Base-by-base conservation (phyloP, 2,888 invertebrate species). In the Volucella inanis region DNA sequence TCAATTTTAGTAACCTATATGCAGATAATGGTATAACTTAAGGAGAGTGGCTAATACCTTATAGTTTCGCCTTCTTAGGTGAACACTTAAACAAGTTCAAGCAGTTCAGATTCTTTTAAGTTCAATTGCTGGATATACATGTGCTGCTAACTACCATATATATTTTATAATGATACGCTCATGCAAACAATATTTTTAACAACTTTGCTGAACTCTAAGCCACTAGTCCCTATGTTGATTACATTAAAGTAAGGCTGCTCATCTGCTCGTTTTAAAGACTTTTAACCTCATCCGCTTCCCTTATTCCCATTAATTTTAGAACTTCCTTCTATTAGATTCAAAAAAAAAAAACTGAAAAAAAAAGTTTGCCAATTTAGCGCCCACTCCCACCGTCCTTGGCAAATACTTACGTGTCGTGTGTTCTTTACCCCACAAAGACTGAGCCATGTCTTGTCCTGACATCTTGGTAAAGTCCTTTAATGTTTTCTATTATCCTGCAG, bases 401-500 rank as follows among this genome's bases (percentile, higher is more conserved):
- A n/a, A 38, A 50, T 50, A 8, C 55, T 6, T 6, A 64, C 54
- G 54, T 67, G 43, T 50, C 39, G 54, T 54, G 59, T 18, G n/a
- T 14, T 41, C 41, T 52, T 22, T 50, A 41, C n/a, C 49, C 50
- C 6, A 31, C 31, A 31, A 31, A 31, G 31, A 64, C 14, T 39
- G 8, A 31, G 15, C 38, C 47, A 45, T 61, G 52, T 50, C 61
- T 71, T 78, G 38, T 43, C 62, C 45, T 71, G 62, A 49, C 71
- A 64, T 71, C 62, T 71, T n/a, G 15, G 14, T 59, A 45, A 72
- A 65, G 65, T 52, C 52, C 78, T 78, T 71, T 79, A 79, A 72
- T 79, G 72, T 79, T 79, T 64, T 79, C 65, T 45, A 72, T 59
- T 72, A 79, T 59, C 49, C 38, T 50, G 45, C 52, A 52, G 14